Percentiles rank a stretch among this genome's conserved stretches.
Conservation (phyloP, 2,888 invertebrate genomes). For the Euplexia lucipara region DNA sequence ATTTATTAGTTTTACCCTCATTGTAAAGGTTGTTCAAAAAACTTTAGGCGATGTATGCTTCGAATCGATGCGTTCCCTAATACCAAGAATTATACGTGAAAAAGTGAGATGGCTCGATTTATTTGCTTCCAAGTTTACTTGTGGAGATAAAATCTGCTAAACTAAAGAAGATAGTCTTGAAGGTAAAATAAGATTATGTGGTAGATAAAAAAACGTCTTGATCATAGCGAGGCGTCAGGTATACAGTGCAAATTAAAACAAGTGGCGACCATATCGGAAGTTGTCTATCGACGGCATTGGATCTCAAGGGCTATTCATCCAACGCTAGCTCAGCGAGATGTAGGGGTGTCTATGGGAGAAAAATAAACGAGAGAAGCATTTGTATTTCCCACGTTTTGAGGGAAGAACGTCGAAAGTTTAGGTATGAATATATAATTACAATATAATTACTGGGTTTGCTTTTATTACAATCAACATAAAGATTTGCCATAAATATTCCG, state of each 20-base stretch:
- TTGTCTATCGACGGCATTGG: constrained; percentile 48
- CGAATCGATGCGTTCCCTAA: no score
- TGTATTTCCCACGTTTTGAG: not conserved
- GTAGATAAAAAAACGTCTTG: constrained; percentile 13
- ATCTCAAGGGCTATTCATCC: constrained; percentile 62
- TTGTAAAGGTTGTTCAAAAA: no score
- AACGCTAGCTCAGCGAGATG: constrained; percentile 54
- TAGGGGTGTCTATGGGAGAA: constrained; percentile 24
- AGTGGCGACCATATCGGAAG: constrained; percentile 45
- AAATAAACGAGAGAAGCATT: not conserved
- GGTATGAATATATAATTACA: no score
- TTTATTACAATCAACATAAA: no score
- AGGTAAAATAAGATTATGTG: constrained; percentile 10
- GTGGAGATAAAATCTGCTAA: not conserved
- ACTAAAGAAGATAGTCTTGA: not conserved
- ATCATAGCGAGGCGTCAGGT: constrained; percentile 1
- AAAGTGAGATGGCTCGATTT: no score
- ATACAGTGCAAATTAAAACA: not conserved
- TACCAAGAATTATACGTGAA: no score
- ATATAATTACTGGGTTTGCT: not conserved
- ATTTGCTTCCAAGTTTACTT: no score
- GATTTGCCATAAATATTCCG: no score
- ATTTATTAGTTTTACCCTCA: no score
- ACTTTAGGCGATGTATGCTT: no score
- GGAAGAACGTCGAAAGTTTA: not conserved